Percentiles rank a stretch among this genome's conserved stretches.
These are phyloP conservation scores for Venustaconcha ellipsiformis DNA, from an alignment of 1,140 invertebrate genomes.

Conservation along the genomic window DNA sequence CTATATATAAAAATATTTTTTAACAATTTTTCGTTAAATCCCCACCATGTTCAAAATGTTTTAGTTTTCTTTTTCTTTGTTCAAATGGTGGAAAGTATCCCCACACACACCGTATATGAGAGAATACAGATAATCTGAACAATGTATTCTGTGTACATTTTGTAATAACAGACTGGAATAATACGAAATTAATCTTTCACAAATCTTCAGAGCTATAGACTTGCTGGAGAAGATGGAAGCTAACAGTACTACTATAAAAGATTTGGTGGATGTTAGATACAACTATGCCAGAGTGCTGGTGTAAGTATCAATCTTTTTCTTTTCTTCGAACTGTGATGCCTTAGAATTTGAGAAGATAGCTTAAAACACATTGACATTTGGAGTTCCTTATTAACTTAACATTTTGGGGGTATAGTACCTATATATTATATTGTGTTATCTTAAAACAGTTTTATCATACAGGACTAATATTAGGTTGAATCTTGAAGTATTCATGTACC, in stretches of 20 bases:
- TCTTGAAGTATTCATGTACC: too few relatives aligned
- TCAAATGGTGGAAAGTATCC: too few relatives aligned
- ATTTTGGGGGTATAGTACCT: neutral
- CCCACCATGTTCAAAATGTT: too few relatives aligned
- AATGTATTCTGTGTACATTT: too few relatives aligned
- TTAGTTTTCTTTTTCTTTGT: too few relatives aligned
- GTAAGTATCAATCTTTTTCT: conserved; percentile 12
- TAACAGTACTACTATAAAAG: neutral
- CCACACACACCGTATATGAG: too few relatives aligned
- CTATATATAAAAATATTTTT: too few relatives aligned
- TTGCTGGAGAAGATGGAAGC: conserved; percentile 66
- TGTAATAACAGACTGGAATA: neutral
- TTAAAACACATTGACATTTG: neutral
- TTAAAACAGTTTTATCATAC: neutral
- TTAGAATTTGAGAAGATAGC: neutral
- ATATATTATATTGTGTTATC: neutral
- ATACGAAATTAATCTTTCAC: neutral
- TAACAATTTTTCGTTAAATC: too few relatives aligned
- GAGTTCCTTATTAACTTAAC: neutral
- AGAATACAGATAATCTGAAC: too few relatives aligned
- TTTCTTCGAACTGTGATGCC: too few relatives aligned
- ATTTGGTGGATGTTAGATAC: conserved; percentile 18
- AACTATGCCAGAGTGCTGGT: conserved; percentile 41
- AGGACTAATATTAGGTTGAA: neutral
- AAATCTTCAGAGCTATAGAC: conserved; percentile 68